Evolutionary conservation across 2,113 vertebrate species (phyloP).

Genomic region (Cynocephalus volans): DNA sequence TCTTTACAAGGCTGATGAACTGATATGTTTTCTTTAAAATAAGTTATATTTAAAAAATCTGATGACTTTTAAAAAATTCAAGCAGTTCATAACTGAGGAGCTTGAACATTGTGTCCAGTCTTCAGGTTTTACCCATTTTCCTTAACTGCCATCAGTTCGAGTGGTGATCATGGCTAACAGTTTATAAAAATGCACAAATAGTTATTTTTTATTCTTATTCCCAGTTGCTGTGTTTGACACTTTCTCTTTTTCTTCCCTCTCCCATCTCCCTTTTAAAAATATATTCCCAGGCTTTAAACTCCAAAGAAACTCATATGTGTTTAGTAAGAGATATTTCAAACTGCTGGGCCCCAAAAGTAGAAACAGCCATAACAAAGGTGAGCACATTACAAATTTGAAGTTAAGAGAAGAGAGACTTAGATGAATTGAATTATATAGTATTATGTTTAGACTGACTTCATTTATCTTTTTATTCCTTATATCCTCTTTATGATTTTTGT

Average conservation of each 20-base stretch:
- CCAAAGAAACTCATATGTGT: conserved; percentile 94
- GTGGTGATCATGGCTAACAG: background rate
- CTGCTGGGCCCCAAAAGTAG: conserved; percentile 92
- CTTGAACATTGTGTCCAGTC: background rate
- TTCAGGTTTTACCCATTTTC: background rate
- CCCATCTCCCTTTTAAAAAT: conserved; percentile 40
- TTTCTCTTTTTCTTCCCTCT: background rate
- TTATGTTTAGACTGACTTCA: background rate
- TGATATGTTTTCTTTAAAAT: conserved; percentile 12
- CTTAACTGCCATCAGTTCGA: background rate
- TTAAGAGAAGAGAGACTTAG: background rate
- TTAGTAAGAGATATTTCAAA: conserved; percentile 95
- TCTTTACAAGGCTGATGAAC: background rate
- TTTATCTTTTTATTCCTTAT: background rate
- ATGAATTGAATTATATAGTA: background rate
- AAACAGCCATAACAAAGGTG: conserved; percentile 95
- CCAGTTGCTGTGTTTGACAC: background rate
- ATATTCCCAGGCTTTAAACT: conserved; percentile 92
- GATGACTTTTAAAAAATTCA: background rate
- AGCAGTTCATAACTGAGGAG: background rate
- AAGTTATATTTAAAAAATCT: background rate
- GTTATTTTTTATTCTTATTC: background rate
- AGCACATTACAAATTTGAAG: conserved; percentile 68
- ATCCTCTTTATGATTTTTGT: background rate
- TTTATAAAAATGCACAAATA: background rate